A percentile compares a stretch with the other conserved stretches of the same genome.
Conservation (phyloP, 2,888 invertebrate species). For the Drosophila cognata region DNA sequence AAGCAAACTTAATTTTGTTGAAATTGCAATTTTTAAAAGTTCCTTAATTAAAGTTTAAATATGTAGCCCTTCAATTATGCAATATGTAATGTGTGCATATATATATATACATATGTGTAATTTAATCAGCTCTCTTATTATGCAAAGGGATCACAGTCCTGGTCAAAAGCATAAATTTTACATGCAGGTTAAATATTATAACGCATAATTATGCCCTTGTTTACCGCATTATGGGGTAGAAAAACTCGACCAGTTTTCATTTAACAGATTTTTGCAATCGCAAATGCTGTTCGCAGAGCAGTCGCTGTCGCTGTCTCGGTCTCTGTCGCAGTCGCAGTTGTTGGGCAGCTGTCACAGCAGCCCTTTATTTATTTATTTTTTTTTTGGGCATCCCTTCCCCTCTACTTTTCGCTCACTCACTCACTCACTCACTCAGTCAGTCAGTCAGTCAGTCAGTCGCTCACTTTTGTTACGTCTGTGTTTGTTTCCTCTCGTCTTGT, state of each 20-base stretch:
- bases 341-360: slow-evolving; percentile 39
- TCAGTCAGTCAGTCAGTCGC: background rate
- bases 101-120: background rate
- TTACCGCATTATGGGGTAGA: background rate
- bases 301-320: background rate
- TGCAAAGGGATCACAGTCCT: background rate
- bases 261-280: slow-evolving; percentile 69
- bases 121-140: background rate
- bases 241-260: slow-evolving; percentile 46
- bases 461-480: slow-evolving; percentile 30
- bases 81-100: background rate
- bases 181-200: background rate
- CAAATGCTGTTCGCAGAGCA: background rate
- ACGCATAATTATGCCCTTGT: background rate
- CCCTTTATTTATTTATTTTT: slow-evolving; percentile 33
- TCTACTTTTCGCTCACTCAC: slow-evolving; percentile 8
- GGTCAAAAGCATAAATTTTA: background rate
- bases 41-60: background rate
- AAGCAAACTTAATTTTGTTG: background rate
- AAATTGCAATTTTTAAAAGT: background rate
- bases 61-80: background rate
- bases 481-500: slow-evolving; percentile 16
- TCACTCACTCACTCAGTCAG: background rate
- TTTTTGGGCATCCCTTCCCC: slow-evolving; percentile 23
- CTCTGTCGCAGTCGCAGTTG: background rate